Conservation (phyloP, 1,140 invertebrate genomes). For the Chionoecetes opilio region DNA sequence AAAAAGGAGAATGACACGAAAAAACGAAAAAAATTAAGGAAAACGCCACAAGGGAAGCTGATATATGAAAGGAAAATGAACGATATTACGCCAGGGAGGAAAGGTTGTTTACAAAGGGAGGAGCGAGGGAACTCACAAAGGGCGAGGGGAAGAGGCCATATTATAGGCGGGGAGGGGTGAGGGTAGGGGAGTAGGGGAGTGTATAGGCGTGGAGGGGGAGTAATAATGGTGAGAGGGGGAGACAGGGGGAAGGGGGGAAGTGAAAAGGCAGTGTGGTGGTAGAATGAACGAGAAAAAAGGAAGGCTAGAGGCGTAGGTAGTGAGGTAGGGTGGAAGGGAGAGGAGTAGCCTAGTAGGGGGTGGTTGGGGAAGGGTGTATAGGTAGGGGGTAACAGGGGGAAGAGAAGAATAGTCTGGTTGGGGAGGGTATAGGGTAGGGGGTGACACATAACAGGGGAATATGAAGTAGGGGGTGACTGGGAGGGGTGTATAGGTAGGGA, state of each 20-base stretch:
- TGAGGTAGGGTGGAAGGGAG: background rate
- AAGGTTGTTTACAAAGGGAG: background rate
- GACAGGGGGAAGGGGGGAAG: background rate
- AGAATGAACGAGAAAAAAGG: background rate
- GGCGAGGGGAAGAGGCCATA: background rate
- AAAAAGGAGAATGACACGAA: no score
- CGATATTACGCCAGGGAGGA: background rate
- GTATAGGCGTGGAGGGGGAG: background rate
- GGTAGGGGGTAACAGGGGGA: background rate
- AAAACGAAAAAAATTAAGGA: background rate
- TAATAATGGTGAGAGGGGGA: background rate
- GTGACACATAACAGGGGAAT: no score
- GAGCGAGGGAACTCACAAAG: background rate
- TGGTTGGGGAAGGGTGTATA: background rate
- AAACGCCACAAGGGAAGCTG: background rate
- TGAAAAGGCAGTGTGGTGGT: background rate
- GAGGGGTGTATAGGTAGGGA: background rate
- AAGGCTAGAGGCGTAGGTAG: background rate
- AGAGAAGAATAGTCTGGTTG: background rate
- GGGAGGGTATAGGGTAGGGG: background rate
- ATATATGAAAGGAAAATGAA: background rate
- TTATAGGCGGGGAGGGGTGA: background rate
- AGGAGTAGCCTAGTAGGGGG: background rate
- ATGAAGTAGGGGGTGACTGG: background rate
- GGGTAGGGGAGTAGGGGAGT: background rate